These are phyloP conservation scores for Porites lutea DNA, from an alignment of 64 coral and sea anemone genomes.

Conservation along the genomic window DNA sequence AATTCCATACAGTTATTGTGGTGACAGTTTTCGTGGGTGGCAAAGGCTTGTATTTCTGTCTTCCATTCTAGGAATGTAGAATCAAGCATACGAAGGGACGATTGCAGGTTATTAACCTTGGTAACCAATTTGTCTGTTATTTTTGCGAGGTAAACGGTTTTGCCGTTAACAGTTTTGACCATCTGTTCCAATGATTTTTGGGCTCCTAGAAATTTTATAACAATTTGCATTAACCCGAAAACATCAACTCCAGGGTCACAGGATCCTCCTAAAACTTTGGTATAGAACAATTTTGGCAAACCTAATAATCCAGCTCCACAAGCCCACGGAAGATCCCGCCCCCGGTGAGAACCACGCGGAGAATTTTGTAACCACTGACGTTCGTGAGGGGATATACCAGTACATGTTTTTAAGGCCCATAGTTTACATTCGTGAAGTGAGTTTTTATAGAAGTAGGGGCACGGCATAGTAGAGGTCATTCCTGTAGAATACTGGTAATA, in stretches of 20 bases:
- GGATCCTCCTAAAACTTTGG: neutral
- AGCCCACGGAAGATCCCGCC: neutral
- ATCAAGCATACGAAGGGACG: neutral
- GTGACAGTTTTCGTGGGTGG: neutral
- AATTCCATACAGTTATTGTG: neutral
- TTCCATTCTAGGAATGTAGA: neutral
- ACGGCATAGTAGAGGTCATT: neutral
- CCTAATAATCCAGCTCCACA: neutral
- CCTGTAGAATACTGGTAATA: conserved; percentile 21
- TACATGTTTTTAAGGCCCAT: neutral
- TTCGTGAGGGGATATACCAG: neutral
- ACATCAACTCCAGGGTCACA: neutral
- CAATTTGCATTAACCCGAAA: neutral
- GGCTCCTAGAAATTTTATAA: neutral
- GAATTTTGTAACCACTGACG: neutral
- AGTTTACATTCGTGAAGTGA: neutral
- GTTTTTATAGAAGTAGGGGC: neutral
- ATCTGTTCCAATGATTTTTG: neutral
- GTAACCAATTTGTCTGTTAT: neutral
- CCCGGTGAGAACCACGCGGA: neutral
- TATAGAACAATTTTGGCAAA: neutral
- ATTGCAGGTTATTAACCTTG: neutral
- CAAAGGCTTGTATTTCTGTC: neutral
- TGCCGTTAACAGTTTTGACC: neutral
- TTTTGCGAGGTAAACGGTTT: conserved; percentile 8